A percentile compares a stretch with the other conserved stretches of the same genome.
Evolutionary conservation across 2,113 vertebrate species (phyloP).

Genomic region (Ceuthmochares aereus): DNA sequence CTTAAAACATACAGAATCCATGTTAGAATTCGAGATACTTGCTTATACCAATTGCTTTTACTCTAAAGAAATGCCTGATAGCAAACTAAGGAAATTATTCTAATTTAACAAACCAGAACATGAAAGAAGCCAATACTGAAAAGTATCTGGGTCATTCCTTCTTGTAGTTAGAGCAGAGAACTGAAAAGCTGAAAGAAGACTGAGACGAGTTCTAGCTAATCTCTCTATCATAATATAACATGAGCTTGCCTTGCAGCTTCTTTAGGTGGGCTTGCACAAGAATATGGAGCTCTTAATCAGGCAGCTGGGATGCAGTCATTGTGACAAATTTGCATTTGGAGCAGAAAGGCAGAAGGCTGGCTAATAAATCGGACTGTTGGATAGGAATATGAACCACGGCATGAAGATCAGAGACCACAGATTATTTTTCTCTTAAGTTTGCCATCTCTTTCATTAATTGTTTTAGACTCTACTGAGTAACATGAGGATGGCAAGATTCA

Average conservation of each 20-base stretch:
- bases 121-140: not conserved
- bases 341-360: not conserved
- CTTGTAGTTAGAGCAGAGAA: not conserved
- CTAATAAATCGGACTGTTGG: not conserved
- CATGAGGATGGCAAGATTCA: not conserved
- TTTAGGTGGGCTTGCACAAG: not conserved
- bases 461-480: not conserved
- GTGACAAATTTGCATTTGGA: not conserved
- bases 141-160: not conserved
- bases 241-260: not conserved
- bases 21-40: fast-evolving
- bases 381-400: fast-evolving
- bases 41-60: not conserved
- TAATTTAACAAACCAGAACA: not conserved
- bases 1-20: not conserved
- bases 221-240: fast-evolving
- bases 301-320: not conserved
- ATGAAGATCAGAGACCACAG: too few relatives aligned
- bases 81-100: not conserved
- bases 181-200: not conserved
- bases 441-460: not conserved
- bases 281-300: fast-evolving
- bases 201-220: not conserved
- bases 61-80: not conserved
- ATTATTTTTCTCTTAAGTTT: not conserved